Evolutionary conservation across 2,113 vertebrate genomes (phyloP).

Genomic region (Halichoerus grypus): DNA sequence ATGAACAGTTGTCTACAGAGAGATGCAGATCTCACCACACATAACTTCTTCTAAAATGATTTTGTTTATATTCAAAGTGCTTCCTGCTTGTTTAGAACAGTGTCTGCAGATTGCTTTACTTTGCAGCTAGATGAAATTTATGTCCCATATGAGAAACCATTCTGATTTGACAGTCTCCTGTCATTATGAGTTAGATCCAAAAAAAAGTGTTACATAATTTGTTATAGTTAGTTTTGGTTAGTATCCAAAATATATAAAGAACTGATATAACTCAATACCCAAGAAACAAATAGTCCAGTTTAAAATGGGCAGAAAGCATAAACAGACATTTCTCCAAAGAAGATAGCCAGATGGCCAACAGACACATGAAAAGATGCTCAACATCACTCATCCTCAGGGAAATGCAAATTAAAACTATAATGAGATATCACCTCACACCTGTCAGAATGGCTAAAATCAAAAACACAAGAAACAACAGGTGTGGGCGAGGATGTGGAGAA

Average conservation of each 20-base stretch:
- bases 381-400: neutral
- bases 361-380: neutral
- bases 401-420: neutral
- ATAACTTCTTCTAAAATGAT: slow-evolving; percentile 34
- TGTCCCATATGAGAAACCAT: neutral
- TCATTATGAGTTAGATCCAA: neutral
- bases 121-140: neutral
- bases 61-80: neutral
- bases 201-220: neutral
- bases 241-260: neutral
- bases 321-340: neutral
- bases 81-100: neutral
- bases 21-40: neutral
- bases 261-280: neutral
- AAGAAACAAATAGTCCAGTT: neutral
- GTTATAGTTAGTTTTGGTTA: neutral
- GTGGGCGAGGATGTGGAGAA: neutral
- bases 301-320: neutral
- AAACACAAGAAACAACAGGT: neutral
- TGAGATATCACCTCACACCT: neutral
- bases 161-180: neutral
- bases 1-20: neutral
- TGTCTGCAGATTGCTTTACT: neutral
- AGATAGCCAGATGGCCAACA: neutral
- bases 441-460: neutral